Base-by-base conservation (phyloP, 2,888 invertebrate species). In the Xanthorhoe spadicearia region DNA sequence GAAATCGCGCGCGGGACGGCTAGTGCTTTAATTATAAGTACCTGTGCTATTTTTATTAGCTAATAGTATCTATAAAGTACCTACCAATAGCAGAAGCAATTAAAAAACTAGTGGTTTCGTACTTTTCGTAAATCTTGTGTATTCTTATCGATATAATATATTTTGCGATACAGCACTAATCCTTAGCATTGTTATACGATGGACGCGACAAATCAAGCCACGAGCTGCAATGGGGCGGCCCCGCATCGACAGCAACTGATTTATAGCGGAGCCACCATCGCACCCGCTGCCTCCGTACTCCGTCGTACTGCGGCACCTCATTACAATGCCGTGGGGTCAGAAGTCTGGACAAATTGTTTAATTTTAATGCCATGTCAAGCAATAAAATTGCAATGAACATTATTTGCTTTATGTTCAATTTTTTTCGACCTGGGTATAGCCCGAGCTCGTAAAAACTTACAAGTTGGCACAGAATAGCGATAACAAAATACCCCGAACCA, bases 181-280 rank as follows among this genome's bases (percentile, higher is more conserved):
- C 73, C 78, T 32, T 81, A 81, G 83, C 79, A 85, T 86, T 83
- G 78, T 80, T 80, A 80, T 87, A 85, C 84, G 86, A 85, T 87
- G 91, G 88, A 87, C 88, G 87, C 90, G 90, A 92, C 92, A 92
- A 92, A 93, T 92, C 92, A 92, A 89, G 83, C 80, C 86, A 83
- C 87, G 88, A 84, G 87, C 82, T 84, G 86, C 87, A 83, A 80
- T 86, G 86, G 92, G 92, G 88, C 90, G 89, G 89, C 87, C 84
- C 89, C 83, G 83, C 82, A 91, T 93, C 92, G 93, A 93, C 93
- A 91, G 87, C 79, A 51, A 68, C 86, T 92, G 93, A 93, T 93
- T 93, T 93, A 93, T 92, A 78, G 85, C 81, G 77, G 76, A 82
- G 81, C 81, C 75, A 74, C 83, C 91, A 90, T 91, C 90, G 85